These are phyloP conservation scores for Sapajus apella DNA, from an alignment of 2,113 vertebrate genomes.

Conservation along the genomic window DNA sequence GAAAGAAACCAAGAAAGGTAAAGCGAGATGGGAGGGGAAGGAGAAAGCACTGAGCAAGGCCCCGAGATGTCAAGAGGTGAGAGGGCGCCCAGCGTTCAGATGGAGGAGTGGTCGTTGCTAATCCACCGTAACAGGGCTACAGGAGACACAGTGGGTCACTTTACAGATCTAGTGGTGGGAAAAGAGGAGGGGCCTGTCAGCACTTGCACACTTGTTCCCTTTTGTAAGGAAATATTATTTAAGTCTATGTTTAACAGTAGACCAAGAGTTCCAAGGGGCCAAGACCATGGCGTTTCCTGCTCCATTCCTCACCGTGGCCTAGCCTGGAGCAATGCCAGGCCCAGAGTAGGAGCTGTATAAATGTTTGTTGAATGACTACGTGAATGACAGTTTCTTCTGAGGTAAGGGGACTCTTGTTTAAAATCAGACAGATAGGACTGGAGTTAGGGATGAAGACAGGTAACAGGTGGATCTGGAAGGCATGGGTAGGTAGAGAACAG, in stretches of 20 bases:
- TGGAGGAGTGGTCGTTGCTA: not conserved
- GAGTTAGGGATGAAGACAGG: not conserved
- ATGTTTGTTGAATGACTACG: not conserved
- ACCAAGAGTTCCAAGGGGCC: not conserved
- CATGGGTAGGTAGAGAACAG: not conserved
- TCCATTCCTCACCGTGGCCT: not conserved
- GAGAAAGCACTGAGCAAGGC: not conserved
- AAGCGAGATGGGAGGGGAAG: not conserved
- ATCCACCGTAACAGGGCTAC: not conserved
- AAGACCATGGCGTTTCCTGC: no score
- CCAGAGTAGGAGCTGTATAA: not conserved
- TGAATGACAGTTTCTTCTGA: not conserved
- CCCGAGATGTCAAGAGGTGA: not conserved
- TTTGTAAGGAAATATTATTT: not conserved
- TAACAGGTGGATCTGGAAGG: not conserved
- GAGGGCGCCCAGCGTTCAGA: not conserved
- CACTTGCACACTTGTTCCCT: not conserved
- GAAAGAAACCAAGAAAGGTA: no score
- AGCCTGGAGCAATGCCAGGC: not conserved
- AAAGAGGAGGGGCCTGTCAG: not conserved
- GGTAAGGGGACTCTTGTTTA: not conserved
- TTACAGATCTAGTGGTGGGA: not conserved
- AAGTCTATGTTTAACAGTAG: not conserved
- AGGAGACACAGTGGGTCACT: not conserved
- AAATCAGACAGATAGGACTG: not conserved